These are phyloP conservation scores for Fulmarus glacialis DNA, from an alignment of 2,113 vertebrate species.

Conservation along the genomic window DNA sequence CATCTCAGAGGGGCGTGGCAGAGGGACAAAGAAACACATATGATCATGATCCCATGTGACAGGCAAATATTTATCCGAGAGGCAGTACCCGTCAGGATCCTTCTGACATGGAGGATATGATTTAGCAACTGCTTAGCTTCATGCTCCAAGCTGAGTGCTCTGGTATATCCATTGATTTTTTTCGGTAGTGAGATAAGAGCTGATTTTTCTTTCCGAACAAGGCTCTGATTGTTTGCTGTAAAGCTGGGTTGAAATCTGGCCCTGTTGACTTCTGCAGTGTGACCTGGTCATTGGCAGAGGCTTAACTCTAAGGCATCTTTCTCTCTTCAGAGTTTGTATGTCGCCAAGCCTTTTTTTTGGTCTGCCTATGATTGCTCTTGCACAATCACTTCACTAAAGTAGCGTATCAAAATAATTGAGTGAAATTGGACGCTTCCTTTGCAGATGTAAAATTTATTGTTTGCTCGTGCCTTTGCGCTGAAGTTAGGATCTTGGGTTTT, in stretches of 20 bases:
- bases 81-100: not conserved
- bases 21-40: not conserved
- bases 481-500: conserved; percentile 16
- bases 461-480: not conserved
- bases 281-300: not conserved
- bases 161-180: not conserved
- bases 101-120: not conserved
- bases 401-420: not conserved
- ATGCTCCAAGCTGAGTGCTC: not conserved
- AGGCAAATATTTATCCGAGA: not conserved
- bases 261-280: not conserved
- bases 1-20: not conserved
- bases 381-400: not conserved
- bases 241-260: not conserved
- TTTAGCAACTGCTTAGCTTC: not conserved
- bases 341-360: not conserved
- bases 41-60: not conserved
- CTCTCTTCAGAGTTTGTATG: not conserved
- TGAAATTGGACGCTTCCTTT: not conserved
- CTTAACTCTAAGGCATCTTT: not conserved
- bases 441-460: conserved; percentile 35
- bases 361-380: not conserved
- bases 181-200: not conserved
- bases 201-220: not conserved
- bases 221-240: not conserved